Percentiles rank a stretch among this genome's conserved stretches.
These are phyloP conservation scores for Zoanthus sociatus DNA, from an alignment of 92 coral and sea anemone genomes.

Conservation along the genomic window DNA sequence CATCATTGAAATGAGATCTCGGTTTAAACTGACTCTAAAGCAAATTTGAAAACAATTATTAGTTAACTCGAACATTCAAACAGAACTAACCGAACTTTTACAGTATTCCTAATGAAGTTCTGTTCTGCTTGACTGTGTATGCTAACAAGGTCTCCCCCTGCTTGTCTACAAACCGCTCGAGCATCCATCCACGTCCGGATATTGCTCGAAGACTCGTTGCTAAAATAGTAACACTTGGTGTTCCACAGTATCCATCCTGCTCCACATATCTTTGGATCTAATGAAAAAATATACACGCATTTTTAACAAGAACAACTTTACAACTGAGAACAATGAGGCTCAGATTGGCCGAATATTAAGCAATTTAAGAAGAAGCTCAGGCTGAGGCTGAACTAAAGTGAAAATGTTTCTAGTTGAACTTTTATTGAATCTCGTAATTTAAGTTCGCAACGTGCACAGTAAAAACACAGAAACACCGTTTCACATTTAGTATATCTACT, in stretches of 20 bases:
- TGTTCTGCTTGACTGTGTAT: conserved; percentile 83
- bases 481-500: too few species aligned
- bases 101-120: conserved; percentile 50
- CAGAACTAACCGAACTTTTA: conserved; percentile 36
- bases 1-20: too few species aligned
- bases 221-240: conserved; percentile 83
- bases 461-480: too few species aligned
- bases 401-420: too few species aligned
- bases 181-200: conserved; percentile 78
- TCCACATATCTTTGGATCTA: conserved; percentile 85
- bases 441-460: too few species aligned
- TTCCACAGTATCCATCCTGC: conserved; percentile 82
- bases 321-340: too few species aligned
- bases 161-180: conserved; percentile 69
- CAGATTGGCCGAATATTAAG: too few species aligned
- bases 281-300: not conserved
- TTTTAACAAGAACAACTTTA: not conserved
- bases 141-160: conserved; percentile 88
- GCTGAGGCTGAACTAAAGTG: too few species aligned
- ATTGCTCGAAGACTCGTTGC: conserved; percentile 65
- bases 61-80: not conserved
- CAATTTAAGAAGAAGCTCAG: too few species aligned
- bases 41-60: too few species aligned
- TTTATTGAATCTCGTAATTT: too few species aligned
- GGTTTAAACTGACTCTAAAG: too few species aligned